phyloP scores from a whole-genome alignment of 2,797 vertebrate species.

The Sebastes iracundus region DNA sequence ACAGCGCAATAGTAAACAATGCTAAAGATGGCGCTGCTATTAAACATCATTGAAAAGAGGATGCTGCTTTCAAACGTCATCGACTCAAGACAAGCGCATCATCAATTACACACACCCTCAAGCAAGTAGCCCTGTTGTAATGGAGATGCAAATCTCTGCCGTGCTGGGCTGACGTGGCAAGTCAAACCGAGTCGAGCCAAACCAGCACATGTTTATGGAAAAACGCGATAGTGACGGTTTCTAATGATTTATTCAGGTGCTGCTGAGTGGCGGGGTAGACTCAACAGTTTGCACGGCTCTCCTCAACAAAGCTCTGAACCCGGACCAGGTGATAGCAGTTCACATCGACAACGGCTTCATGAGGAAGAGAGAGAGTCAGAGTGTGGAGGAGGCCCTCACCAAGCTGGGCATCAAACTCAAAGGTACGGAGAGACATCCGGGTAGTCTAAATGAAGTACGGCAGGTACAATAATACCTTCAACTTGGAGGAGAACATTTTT shows the following conservation, averaged over 20 bases:
- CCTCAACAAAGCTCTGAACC: constrained; percentile 93
- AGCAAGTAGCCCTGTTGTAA: too few relatives aligned
- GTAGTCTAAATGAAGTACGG: not conserved
- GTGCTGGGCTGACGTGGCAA: too few relatives aligned
- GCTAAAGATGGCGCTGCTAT: too few relatives aligned
- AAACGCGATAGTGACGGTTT: not conserved
- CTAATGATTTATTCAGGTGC: constrained; percentile 81
- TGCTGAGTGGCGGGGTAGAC: constrained; percentile 97
- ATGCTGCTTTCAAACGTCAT: too few relatives aligned
- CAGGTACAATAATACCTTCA: not conserved
- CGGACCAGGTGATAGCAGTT: constrained; percentile 96
- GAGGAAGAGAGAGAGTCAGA: constrained; percentile 96
- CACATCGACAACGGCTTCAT: constrained; percentile 99
- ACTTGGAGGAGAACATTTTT: not conserved
- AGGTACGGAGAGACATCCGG: constrained; percentile 78
- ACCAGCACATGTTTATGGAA: too few relatives aligned
- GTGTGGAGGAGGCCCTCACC: constrained; percentile 96
- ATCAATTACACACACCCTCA: too few relatives aligned
- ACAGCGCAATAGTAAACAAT: too few relatives aligned
- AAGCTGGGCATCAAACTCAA: constrained; percentile 97
- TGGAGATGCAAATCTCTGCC: too few relatives aligned
- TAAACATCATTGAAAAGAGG: too few relatives aligned
- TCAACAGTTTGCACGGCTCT: constrained; percentile 98
- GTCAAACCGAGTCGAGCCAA: too few relatives aligned
- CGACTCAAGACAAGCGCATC: too few relatives aligned